Percentiles rank a stretch among this genome's conserved stretches.
Evolutionary conservation across 1,140 invertebrate species (phyloP).

Genomic region (Ips typographus): DNA sequence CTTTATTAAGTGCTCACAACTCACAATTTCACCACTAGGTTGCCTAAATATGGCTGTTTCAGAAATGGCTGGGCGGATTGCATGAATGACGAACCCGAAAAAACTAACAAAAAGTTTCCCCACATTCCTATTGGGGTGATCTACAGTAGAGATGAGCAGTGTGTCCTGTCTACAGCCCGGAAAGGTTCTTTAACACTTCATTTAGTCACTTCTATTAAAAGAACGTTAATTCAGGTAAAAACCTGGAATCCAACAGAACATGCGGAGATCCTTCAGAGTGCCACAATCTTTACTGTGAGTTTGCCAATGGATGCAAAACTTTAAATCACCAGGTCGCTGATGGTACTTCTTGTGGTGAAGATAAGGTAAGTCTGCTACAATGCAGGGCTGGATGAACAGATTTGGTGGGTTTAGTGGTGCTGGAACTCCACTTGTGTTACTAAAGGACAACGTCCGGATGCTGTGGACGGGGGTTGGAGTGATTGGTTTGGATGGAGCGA

Average conservation of each 20-base stretch:
- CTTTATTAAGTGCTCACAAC: slow-evolving; percentile 6
- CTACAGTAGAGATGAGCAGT: slow-evolving; percentile 12
- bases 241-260: slow-evolving; percentile 12
- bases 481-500: slow-evolving; percentile 12
- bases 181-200: background rate
- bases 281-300: slow-evolving; percentile 10
- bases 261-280: slow-evolving; percentile 17
- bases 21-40: background rate
- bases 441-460: slow-evolving; percentile 12
- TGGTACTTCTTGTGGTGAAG: slow-evolving; percentile 11
- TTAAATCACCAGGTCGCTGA: slow-evolving; percentile 15
- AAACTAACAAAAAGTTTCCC: slow-evolving; percentile 8
- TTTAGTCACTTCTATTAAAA: background rate
- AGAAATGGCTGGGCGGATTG: slow-evolving; percentile 20
- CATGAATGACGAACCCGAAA: slow-evolving; percentile 22
- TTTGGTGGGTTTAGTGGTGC: slow-evolving; percentile 10
- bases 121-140: slow-evolving; percentile 4
- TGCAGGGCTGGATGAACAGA: background rate
- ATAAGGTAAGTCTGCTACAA: background rate
- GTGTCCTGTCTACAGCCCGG: slow-evolving; percentile 4
- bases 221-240: background rate
- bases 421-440: slow-evolving; percentile 13
- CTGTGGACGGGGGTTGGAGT: slow-evolving; percentile 12
- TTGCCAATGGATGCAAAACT: slow-evolving; percentile 6
- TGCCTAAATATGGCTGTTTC: background rate